These are phyloP conservation scores for Galago senegalensis DNA, from an alignment of 2,797 vertebrate species.

Conservation along the genomic window DNA sequence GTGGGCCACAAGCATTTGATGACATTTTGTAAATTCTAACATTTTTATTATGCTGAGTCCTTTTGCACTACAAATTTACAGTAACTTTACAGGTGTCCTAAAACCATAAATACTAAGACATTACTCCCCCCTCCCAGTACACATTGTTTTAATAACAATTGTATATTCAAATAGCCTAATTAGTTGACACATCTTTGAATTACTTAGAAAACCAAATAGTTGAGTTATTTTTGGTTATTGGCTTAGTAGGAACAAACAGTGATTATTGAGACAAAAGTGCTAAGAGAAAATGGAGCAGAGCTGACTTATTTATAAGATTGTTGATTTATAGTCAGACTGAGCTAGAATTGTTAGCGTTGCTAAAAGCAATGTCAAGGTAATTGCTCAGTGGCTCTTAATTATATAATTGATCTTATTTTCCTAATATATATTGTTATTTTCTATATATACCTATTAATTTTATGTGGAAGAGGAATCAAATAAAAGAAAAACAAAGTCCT, in stretches of 20 bases:
- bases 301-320: slow-evolving; percentile 11
- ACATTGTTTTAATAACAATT: slow-evolving; percentile 75
- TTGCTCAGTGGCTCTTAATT: slow-evolving; percentile 43
- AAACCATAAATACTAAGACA: slow-evolving; percentile 56
- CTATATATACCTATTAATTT: neutral
- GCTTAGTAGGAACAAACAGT: neutral
- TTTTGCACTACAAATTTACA: slow-evolving; percentile 59
- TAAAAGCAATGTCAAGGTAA: neutral
- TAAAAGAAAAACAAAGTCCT: neutral
- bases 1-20: slow-evolving; percentile 81
- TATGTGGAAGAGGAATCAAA: slow-evolving; percentile 36
- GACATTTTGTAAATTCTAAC: slow-evolving; percentile 82
- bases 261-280: slow-evolving; percentile 4
- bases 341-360: slow-evolving; percentile 18
- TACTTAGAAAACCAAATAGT: slow-evolving; percentile 68
- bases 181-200: slow-evolving; percentile 67
- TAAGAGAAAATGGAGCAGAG: slow-evolving; percentile 41
- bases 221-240: slow-evolving; percentile 70
- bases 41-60: slow-evolving; percentile 79
- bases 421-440: neutral
- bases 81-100: slow-evolving; percentile 72
- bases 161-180: slow-evolving; percentile 75
- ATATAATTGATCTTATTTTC: neutral
- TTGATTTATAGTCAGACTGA: slow-evolving; percentile 61
- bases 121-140: slow-evolving; percentile 38